Conservation (phyloP, 1,140 invertebrate genomes). For the Lordiphosa collinella region DNA sequence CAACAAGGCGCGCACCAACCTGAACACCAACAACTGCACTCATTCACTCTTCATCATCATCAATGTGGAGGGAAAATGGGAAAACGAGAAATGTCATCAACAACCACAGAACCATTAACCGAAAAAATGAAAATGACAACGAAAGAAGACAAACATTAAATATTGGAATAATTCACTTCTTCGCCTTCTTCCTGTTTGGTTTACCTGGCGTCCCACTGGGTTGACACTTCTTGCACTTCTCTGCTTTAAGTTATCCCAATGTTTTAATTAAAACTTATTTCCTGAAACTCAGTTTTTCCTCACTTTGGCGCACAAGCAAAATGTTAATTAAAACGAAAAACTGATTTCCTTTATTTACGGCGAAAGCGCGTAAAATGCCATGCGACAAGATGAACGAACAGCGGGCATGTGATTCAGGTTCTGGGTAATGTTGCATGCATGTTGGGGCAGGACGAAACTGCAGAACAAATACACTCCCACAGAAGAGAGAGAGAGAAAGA, state of each 20-base stretch:
- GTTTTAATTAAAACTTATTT: slow-evolving; percentile 62
- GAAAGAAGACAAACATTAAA: slow-evolving; percentile 16
- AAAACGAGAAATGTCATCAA: slow-evolving; percentile 12
- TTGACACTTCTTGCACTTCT: slow-evolving; percentile 14
- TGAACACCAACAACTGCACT: slow-evolving; percentile 1
- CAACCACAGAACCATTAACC: background rate
- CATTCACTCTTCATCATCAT: slow-evolving; percentile 14
- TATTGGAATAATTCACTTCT: slow-evolving; percentile 39
- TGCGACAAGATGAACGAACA: slow-evolving; percentile 59
- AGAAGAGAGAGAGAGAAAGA: slow-evolving; percentile 9
- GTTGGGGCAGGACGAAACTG: slow-evolving; percentile 47
- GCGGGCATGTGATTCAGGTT: slow-evolving; percentile 55
- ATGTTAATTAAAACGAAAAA: slow-evolving; percentile 58
- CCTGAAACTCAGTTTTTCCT: slow-evolving; percentile 16
- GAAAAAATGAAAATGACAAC: slow-evolving; percentile 8
- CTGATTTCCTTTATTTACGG: slow-evolving; percentile 7
- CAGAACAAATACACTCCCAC: slow-evolving; percentile 36
- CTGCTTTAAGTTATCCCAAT: slow-evolving; percentile 1
- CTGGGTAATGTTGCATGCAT: slow-evolving; percentile 23
- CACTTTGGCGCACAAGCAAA: slow-evolving; percentile 33
- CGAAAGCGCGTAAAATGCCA: slow-evolving; percentile 23
- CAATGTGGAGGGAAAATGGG: slow-evolving; percentile 19
- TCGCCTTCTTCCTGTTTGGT: background rate
- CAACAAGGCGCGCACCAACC: slow-evolving; percentile 34
- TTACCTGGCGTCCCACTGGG: background rate